Percentiles rank a stretch among this genome's conserved stretches.
Evolutionary conservation across 2,113 vertebrate genomes (phyloP).

Genomic region (Coracopsis vasa): DNA sequence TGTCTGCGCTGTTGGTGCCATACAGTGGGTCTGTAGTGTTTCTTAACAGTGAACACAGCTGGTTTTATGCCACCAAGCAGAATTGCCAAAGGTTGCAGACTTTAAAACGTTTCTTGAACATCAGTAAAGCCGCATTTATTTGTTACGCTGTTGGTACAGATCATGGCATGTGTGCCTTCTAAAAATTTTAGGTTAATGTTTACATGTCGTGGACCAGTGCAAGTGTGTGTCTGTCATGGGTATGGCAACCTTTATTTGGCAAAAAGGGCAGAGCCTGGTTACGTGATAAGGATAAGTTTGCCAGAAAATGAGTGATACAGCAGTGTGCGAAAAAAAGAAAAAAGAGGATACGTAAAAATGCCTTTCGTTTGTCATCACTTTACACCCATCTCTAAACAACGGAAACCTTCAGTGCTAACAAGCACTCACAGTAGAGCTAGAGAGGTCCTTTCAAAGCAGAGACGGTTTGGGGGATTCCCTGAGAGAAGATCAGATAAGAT

Average conservation of each 20-base stretch:
- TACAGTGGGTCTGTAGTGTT: neutral
- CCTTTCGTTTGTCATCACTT: neutral
- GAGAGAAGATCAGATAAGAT: slow-evolving; percentile 66
- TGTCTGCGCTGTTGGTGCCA: neutral
- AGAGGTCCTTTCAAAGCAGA: neutral
- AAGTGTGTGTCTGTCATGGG: neutral
- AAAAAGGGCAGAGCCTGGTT: neutral
- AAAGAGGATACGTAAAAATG: neutral
- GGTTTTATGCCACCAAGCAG: neutral
- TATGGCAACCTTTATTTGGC: neutral
- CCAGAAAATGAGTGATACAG: neutral
- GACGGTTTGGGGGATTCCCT: slow-evolving; percentile 9
- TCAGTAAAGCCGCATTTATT: neutral
- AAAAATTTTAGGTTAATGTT: neutral
- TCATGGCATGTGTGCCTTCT: neutral
- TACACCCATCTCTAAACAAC: neutral
- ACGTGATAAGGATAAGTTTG: neutral
- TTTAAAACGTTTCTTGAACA: neutral
- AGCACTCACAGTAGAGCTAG: neutral
- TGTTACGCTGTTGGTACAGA: neutral
- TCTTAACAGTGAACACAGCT: neutral
- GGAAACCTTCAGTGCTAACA: neutral
- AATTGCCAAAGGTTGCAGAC: neutral
- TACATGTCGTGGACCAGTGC: neutral
- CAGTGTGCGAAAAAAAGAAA: neutral